These are phyloP conservation scores for Darevskia mixta DNA, from an alignment of 2,797 vertebrate genomes.

Conservation along the genomic window DNA sequence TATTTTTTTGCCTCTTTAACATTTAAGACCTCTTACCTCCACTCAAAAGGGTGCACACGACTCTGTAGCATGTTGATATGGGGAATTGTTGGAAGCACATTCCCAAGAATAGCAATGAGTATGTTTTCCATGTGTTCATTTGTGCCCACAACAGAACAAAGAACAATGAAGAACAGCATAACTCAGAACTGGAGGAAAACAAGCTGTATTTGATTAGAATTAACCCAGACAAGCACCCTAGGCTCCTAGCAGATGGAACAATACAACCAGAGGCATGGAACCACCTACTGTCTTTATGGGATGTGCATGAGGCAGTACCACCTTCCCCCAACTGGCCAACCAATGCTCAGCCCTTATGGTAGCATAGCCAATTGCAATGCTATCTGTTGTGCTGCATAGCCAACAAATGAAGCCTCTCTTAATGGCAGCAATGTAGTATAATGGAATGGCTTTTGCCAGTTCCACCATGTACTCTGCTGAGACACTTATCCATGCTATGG, in stretches of 20 bases:
- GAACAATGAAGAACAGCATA: not conserved
- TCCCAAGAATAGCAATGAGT: not conserved
- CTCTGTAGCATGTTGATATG: not conserved
- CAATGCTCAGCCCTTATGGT: not conserved
- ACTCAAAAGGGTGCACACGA: too few relatives aligned
- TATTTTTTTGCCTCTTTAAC: not conserved
- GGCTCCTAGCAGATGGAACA: not conserved
- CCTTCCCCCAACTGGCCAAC: not conserved
- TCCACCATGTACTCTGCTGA: not conserved
- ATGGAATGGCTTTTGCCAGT: not conserved
- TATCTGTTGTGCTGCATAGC: not conserved
- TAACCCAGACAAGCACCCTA: not conserved
- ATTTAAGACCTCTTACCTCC: not conserved
- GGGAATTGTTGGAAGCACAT: not conserved
- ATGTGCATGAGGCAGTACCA: too few relatives aligned
- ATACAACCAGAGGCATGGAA: too few relatives aligned
- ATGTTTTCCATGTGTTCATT: not conserved
- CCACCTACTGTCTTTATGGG: too few relatives aligned
- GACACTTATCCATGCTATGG: not conserved
- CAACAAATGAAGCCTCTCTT: not conserved
- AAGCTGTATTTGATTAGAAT: not conserved
- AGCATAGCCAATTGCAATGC: not conserved
- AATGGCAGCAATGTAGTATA: not conserved
- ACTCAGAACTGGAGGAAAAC: not conserved
- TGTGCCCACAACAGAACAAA: not conserved